These are phyloP conservation scores for Lycopodina hypogea DNA, from an alignment of 37 sponge, comb jelly and placozoan species.

Conservation along the genomic window DNA sequence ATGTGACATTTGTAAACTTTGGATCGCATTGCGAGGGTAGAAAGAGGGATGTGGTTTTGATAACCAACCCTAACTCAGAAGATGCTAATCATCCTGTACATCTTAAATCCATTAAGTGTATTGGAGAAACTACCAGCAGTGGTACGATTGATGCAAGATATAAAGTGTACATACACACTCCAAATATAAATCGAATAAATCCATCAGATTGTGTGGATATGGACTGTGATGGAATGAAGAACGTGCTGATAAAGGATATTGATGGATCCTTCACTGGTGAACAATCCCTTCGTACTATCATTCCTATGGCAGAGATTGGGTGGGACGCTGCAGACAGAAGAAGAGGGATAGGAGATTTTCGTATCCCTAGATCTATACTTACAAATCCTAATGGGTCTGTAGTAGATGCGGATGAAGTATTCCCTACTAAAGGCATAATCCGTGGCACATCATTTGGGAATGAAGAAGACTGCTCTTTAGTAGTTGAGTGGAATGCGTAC, in stretches of 20 bases:
- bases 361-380: slow-evolving; percentile 79
- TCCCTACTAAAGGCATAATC: slow-evolving; percentile 82
- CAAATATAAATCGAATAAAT: slow-evolving; percentile 63
- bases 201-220: slow-evolving; percentile 97
- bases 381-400: slow-evolving; percentile 57
- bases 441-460: slow-evolving; percentile 45
- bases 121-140: background rate
- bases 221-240: slow-evolving; percentile 94
- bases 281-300: slow-evolving; percentile 31
- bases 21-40: background rate
- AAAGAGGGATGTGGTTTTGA: slow-evolving; percentile 47
- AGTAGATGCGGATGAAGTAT: slow-evolving; percentile 19
- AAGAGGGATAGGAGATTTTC: slow-evolving; percentile 87
- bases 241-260: slow-evolving; percentile 69
- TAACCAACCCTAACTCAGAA: slow-evolving; percentile 59
- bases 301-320: slow-evolving; percentile 80
- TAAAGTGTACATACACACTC: slow-evolving; percentile 46
- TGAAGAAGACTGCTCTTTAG: slow-evolving; percentile 45
- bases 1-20: slow-evolving; percentile 53
- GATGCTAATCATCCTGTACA: slow-evolving; percentile 79
- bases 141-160: background rate
- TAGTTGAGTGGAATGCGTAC: slow-evolving; percentile 71
- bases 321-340: slow-evolving; percentile 70
- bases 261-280: slow-evolving; percentile 65
- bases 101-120: background rate